Evolutionary conservation across 2,797 vertebrate genomes (phyloP).

Genomic region (Ptychobarbus kaznakovi): DNA sequence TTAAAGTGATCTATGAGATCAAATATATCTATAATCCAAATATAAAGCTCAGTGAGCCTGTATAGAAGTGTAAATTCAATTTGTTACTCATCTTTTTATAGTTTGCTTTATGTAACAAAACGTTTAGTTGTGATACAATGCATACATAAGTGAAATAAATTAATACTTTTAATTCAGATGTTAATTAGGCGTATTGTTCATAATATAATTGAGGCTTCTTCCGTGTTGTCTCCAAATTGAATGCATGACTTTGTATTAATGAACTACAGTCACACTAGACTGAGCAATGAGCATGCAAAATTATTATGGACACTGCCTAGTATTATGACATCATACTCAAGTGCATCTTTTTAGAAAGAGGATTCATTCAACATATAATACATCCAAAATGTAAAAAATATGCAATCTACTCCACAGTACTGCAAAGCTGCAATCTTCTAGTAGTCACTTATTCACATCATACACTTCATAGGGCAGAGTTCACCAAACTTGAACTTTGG

Average conservation of each 20-base stretch:
- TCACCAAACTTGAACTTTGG: not conserved
- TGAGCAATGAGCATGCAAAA: too few relatives aligned
- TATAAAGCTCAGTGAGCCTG: not conserved
- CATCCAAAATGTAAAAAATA: not conserved
- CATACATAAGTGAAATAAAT: not conserved
- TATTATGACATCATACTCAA: too few relatives aligned
- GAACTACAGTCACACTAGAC: too few relatives aligned
- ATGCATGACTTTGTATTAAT: not conserved
- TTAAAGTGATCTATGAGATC: not conserved
- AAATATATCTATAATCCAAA: not conserved
- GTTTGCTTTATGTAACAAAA: constrained; percentile 1
- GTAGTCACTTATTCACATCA: not conserved
- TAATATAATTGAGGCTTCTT: not conserved
- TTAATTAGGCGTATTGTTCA: not conserved
- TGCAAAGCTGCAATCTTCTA: not conserved
- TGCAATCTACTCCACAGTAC: not conserved
- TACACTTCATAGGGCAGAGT: not conserved
- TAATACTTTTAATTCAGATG: not conserved
- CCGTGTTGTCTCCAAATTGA: not conserved
- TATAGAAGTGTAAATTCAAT: not conserved
- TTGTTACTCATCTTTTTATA: not conserved
- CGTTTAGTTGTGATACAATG: not conserved
- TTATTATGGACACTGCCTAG: too few relatives aligned
- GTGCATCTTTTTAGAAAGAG: too few relatives aligned
- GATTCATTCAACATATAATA: too few relatives aligned